phyloP scores from a whole-genome alignment of 2,888 invertebrate species.

The Rhimphoctona megacephalus region DNA sequence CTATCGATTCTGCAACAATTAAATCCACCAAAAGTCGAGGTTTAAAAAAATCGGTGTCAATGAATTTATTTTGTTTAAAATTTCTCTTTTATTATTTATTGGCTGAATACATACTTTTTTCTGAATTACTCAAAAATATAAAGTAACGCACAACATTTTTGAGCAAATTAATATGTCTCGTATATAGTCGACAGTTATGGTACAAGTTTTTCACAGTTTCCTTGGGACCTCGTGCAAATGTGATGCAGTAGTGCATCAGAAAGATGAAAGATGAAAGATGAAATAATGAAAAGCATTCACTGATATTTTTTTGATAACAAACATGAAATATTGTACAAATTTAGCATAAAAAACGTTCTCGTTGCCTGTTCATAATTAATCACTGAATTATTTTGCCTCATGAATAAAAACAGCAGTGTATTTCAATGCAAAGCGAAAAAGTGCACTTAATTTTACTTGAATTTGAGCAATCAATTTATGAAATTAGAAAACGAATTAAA shows the following conservation, averaged over 20 bases:
- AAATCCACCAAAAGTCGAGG: neutral
- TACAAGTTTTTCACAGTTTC: neutral
- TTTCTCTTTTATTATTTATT: neutral
- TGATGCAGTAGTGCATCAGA: too few relatives aligned
- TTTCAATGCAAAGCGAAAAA: neutral
- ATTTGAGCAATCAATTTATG: neutral
- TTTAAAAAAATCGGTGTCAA: too few relatives aligned
- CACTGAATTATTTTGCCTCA: neutral
- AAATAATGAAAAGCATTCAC: too few relatives aligned
- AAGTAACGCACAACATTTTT: neutral
- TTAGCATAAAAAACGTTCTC: neutral
- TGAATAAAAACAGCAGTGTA: neutral
- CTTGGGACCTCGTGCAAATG: neutral
- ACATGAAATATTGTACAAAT: neutral
- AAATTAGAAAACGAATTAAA: neutral
- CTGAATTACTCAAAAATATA: neutral
- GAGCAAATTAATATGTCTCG: neutral
- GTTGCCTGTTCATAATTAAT: neutral
- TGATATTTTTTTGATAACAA: too few relatives aligned
- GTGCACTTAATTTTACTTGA: neutral
- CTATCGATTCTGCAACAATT: neutral
- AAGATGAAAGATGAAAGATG: too few relatives aligned
- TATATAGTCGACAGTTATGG: too few relatives aligned
- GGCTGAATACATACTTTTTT: neutral
- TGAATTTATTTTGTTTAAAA: neutral